Percentiles rank a stretch among this genome's conserved stretches.
phyloP scores from a whole-genome alignment of 1,140 invertebrate genomes.

The Zophobas atratus region DNA sequence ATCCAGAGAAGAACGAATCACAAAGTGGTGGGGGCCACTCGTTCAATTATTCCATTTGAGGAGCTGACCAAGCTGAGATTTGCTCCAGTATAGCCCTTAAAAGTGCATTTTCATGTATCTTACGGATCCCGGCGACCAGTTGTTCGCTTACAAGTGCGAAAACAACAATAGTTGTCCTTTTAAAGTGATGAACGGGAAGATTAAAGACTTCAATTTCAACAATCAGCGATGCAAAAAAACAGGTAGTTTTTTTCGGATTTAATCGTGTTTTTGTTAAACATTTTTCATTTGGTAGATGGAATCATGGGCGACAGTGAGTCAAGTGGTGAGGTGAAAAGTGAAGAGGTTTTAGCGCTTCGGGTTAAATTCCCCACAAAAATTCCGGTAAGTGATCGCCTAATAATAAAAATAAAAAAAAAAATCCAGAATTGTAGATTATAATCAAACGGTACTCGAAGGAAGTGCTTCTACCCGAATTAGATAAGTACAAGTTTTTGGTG shows the following conservation, averaged over 20 bases:
- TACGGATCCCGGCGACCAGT: conserved; percentile 14
- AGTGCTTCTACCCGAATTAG: conserved; percentile 76
- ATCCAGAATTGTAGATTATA: conserved; percentile 72
- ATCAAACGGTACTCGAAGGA: conserved; percentile 83
- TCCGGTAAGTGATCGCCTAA: conserved; percentile 69
- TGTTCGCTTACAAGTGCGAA: conserved; percentile 41
- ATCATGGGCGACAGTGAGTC: conserved; percentile 10
- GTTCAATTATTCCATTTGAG: conserved; percentile 4
- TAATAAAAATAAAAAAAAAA: too few relatives aligned
- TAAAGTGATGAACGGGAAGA: conserved; percentile 38
- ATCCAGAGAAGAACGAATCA: conserved; percentile 5
- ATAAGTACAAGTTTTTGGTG: conserved; percentile 85
- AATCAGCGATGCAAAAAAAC: conserved; percentile 46
- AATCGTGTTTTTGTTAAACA: neutral
- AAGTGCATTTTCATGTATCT: conserved; percentile 48
- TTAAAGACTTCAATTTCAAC: conserved; percentile 47
- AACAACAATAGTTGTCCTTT: conserved; percentile 49
- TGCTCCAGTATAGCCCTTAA: conserved; percentile 11
- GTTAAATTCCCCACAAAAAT: conserved; percentile 75
- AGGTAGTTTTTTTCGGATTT: conserved; percentile 33
- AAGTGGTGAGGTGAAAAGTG: conserved; percentile 69
- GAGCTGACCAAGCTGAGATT: neutral
- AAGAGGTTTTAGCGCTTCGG: conserved; percentile 74
- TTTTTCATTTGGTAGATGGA: neutral
- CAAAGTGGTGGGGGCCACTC: conserved; percentile 7